Conservation (phyloP, 2,888 invertebrate genomes). For the Barypeithes pellucidus region DNA sequence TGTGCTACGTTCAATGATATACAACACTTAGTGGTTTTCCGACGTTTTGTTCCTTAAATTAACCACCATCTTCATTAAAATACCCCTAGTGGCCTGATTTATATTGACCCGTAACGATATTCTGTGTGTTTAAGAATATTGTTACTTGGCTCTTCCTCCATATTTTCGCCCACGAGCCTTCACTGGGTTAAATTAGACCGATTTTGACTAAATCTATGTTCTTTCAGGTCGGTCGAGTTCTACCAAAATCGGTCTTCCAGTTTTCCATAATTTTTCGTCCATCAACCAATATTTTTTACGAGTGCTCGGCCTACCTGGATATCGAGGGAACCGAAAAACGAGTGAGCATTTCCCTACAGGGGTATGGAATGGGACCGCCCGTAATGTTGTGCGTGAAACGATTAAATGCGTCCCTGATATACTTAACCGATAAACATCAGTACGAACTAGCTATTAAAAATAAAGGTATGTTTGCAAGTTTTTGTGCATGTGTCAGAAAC, state of each 20-base stretch:
- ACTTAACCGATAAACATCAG: slow-evolving; percentile 74
- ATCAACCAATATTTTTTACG: slow-evolving; percentile 72
- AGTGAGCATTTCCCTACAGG: slow-evolving; percentile 72
- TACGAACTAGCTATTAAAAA: slow-evolving; percentile 77
- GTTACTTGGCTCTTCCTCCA: too few species aligned
- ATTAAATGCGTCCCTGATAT: slow-evolving; percentile 75
- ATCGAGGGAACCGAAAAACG: slow-evolving; percentile 74
- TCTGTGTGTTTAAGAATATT: too few species aligned
- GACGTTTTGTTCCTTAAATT: too few species aligned
- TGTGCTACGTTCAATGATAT: too few species aligned
- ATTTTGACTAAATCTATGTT: slow-evolving; percentile 4
- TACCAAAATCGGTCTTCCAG: slow-evolving; percentile 74
- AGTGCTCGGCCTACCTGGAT: slow-evolving; percentile 74
- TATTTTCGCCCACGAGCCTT: too few species aligned
- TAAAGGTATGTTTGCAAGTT: too few species aligned
- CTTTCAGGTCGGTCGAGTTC: slow-evolving; percentile 74
- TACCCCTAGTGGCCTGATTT: too few species aligned
- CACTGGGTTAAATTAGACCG: too few species aligned
- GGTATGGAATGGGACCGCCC: slow-evolving; percentile 75
- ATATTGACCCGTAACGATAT: too few species aligned
- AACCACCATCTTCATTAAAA: too few species aligned
- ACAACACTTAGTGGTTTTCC: too few species aligned
- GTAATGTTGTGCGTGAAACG: slow-evolving; percentile 74
- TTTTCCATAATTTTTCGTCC: slow-evolving; percentile 75
- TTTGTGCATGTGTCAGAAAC: too few species aligned